Percentiles rank a stretch among this genome's conserved stretches.
Conservation (phyloP, 2,888 invertebrate species). For the Anaspis maculata region DNA sequence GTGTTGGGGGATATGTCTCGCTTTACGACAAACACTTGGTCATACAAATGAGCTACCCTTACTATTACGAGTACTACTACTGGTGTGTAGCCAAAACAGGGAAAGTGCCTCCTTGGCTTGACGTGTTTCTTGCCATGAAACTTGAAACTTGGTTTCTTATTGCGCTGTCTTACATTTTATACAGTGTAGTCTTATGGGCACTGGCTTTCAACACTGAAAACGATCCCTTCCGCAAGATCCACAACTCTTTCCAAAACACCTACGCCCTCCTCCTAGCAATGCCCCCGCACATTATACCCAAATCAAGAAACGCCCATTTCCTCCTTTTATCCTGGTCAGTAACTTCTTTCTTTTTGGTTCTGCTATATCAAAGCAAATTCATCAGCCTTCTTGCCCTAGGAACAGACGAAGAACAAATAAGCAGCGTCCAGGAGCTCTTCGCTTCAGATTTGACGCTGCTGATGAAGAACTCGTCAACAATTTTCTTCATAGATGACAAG, state of each 20-base stretch:
- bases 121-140: background rate
- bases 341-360: background rate
- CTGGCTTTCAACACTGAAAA: background rate
- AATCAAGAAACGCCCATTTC: background rate
- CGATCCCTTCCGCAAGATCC: background rate
- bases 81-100: background rate
- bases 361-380: background rate
- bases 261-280: background rate
- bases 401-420: background rate
- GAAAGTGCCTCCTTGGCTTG: background rate
- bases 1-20: background rate
- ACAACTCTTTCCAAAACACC: background rate
- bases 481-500: background rate
- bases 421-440: background rate
- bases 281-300: background rate
- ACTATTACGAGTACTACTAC: background rate
- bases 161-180: background rate
- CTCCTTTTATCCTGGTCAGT: too few relatives aligned
- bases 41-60: background rate
- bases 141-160: background rate
- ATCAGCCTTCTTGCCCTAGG: background rate
- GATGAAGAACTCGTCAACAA: background rate
- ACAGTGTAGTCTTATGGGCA: background rate
- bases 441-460: background rate
- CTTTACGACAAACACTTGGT: background rate